These are phyloP conservation scores for Lutraria rhynchaena DNA, from an alignment of 1,140 invertebrate genomes.

Conservation along the genomic window DNA sequence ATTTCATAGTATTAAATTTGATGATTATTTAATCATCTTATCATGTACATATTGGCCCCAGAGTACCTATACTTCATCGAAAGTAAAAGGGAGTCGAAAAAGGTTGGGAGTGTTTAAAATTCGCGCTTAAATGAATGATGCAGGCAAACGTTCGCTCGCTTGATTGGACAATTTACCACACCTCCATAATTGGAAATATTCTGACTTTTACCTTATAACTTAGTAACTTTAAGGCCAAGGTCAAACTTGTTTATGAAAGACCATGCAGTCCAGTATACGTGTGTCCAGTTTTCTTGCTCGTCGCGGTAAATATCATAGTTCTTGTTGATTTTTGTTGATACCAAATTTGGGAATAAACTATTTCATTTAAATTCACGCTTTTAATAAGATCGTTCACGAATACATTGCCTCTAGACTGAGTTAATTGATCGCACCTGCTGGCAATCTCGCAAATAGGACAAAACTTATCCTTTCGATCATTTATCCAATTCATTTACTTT, in stretches of 20 bases:
- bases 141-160: no score
- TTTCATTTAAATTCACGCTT: neutral
- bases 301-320: neutral
- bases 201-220: slow-evolving; percentile 12
- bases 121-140: no score
- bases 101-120: no score
- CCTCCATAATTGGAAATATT: slow-evolving; percentile 11
- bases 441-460: neutral
- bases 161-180: slow-evolving; percentile 37
- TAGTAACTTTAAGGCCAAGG: neutral
- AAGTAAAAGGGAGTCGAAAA: no score
- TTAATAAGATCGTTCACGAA: neutral
- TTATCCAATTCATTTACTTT: no score
- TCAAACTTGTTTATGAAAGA: neutral
- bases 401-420: no score
- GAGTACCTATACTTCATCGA: no score
- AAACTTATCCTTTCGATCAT: no score
- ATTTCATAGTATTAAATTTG: no score
- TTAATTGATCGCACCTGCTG: no score
- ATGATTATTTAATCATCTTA: no score
- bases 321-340: neutral
- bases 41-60: no score
- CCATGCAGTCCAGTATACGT: neutral
- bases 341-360: neutral
- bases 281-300: neutral